Evolutionary conservation across 2,888 invertebrate genomes (phyloP).

Genomic region (Aquatica leii): DNA sequence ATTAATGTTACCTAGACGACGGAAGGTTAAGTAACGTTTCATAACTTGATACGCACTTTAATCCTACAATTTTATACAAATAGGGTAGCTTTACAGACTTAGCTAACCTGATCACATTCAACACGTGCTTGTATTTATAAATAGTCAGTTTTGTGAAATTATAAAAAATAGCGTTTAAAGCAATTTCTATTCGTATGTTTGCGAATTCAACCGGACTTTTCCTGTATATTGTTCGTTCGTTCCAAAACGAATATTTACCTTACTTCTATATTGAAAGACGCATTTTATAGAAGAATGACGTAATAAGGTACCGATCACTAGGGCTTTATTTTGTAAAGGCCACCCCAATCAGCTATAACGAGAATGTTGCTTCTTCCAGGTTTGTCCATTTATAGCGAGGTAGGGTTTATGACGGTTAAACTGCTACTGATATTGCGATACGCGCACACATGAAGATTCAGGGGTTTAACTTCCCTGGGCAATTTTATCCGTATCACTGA

Average conservation of each 20-base stretch:
- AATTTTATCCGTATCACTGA: conserved; percentile 39
- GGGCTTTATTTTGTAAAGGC: conserved; percentile 37
- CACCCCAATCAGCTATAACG: conserved; percentile 39
- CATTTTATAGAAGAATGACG: conserved; percentile 29
- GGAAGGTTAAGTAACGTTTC: conserved; percentile 29
- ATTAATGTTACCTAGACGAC: conserved; percentile 27
- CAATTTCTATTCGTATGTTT: conserved; percentile 43
- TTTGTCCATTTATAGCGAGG: conserved; percentile 43
- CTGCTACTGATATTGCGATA: conserved; percentile 45
- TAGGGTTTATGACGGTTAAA: conserved; percentile 45
- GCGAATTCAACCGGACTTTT: conserved; percentile 22
- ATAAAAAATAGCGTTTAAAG: conserved; percentile 43
- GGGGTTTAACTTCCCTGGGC: conserved; percentile 35
- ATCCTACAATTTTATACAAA: not conserved
- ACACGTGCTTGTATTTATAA: conserved; percentile 29
- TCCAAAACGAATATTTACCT: conserved; percentile 18
- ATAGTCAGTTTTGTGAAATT: conserved; percentile 39
- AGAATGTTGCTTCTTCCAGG: conserved; percentile 39
- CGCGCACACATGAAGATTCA: conserved; percentile 41
- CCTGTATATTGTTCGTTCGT: no score
- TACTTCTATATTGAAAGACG: conserved; percentile 24
- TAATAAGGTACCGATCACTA: conserved; percentile 36
- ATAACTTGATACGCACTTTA: not conserved
- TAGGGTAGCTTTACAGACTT: not conserved
- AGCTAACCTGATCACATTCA: conserved; percentile 37